Conservation (phyloP, 2,113 vertebrate species). For the Cyanocitta stelleri region DNA sequence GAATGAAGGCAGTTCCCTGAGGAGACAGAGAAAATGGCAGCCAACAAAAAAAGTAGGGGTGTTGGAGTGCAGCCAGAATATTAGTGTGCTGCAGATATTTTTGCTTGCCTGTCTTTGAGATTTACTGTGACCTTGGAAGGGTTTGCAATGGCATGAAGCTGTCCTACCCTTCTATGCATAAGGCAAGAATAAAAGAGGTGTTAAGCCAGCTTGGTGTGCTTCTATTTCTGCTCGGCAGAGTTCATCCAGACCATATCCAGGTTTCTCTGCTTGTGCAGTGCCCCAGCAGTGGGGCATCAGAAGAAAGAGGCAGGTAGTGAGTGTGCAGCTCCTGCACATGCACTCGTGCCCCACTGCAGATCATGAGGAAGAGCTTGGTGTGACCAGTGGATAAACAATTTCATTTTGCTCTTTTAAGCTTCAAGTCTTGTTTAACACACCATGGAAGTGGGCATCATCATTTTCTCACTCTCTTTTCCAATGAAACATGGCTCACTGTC, state of each 20-base stretch:
- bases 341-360: accelerated
- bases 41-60: background rate
- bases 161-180: background rate
- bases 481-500: background rate
- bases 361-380: background rate
- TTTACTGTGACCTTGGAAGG: background rate
- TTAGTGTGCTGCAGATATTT: background rate
- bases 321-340: background rate
- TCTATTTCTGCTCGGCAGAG: background rate
- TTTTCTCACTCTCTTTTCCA: background rate
- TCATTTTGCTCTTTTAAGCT: background rate
- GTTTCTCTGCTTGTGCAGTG: background rate
- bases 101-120: background rate
- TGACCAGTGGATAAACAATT: background rate
- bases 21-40: background rate
- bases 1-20: background rate
- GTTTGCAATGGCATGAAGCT: background rate
- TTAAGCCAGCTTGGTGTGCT: background rate
- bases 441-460: background rate
- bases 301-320: background rate
- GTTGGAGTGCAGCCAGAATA: background rate
- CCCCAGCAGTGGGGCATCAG: accelerated
- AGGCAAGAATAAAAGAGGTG: background rate
- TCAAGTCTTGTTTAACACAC: background rate
- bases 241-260: background rate